Conservation (phyloP, 2,797 vertebrate species). For the Tragopan temminckii region DNA sequence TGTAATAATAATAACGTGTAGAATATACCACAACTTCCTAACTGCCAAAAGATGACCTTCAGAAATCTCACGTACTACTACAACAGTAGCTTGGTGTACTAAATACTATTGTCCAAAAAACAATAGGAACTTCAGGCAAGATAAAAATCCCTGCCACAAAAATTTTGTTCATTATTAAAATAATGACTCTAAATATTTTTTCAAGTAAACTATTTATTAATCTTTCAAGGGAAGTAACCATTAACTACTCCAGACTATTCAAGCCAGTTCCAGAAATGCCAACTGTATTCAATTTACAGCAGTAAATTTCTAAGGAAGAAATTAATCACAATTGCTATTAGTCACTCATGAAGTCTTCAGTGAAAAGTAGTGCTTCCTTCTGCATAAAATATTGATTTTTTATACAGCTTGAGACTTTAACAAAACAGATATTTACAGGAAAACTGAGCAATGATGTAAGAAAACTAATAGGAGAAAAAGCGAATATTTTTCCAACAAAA, state of each 20-base stretch:
- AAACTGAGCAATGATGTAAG: background rate
- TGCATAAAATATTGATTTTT: background rate
- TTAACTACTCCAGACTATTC: background rate
- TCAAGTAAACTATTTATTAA: background rate
- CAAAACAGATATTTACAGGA: background rate
- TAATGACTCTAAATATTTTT: background rate
- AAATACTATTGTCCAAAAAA: background rate
- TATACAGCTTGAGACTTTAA: background rate
- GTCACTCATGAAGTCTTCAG: background rate
- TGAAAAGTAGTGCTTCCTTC: background rate
- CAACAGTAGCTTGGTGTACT: background rate
- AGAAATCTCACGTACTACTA: background rate
- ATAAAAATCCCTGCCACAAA: background rate
- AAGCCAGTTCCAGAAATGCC: background rate
- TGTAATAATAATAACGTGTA: background rate
- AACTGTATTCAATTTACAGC: background rate
- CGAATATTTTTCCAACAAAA: background rate
- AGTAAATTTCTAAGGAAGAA: conserved; percentile 22
- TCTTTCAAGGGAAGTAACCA: background rate
- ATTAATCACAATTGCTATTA: conserved; percentile 25
- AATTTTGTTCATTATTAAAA: background rate
- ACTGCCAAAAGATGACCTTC: background rate
- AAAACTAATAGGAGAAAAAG: conserved; percentile 1
- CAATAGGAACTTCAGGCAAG: background rate
- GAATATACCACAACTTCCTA: background rate